Conservation (phyloP, 2,113 vertebrate genomes). For the Lycaon pictus region DNA sequence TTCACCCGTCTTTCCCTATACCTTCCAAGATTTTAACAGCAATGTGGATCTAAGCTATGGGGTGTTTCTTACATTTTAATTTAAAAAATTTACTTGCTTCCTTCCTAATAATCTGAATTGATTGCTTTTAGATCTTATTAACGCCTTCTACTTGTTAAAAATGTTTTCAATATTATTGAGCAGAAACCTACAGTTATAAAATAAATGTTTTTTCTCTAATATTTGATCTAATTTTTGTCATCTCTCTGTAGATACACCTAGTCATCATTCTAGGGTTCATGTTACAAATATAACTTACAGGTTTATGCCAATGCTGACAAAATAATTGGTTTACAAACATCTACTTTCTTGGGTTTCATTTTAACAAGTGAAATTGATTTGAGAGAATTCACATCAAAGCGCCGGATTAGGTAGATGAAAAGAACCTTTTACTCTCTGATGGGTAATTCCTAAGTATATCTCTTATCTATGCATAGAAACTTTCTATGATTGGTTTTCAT, state of each 20-base stretch:
- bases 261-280: neutral
- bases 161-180: neutral
- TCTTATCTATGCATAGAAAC: neutral
- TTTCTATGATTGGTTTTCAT: neutral
- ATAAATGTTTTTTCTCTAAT: neutral
- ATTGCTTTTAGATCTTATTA: conserved; percentile 36
- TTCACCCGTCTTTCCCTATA: neutral
- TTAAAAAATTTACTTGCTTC: conserved; percentile 32
- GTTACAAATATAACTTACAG: conserved; percentile 2
- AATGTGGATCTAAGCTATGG: neutral
- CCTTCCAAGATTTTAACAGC: neutral
- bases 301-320: neutral
- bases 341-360: conserved; percentile 22
- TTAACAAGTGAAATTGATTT: conserved; percentile 9
- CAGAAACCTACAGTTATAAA: conserved; percentile 12
- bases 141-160: neutral
- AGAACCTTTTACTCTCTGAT: neutral
- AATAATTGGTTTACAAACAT: conserved; percentile 44
- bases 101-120: conserved; percentile 33
- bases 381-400: neutral
- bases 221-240: neutral
- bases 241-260: conserved; percentile 13
- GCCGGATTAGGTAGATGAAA: neutral
- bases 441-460: neutral
- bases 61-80: conserved; percentile 11